Percentiles rank a stretch among this genome's conserved stretches.
Evolutionary conservation across 2,888 invertebrate genomes (phyloP).

Genomic region (Aelia acuminata): DNA sequence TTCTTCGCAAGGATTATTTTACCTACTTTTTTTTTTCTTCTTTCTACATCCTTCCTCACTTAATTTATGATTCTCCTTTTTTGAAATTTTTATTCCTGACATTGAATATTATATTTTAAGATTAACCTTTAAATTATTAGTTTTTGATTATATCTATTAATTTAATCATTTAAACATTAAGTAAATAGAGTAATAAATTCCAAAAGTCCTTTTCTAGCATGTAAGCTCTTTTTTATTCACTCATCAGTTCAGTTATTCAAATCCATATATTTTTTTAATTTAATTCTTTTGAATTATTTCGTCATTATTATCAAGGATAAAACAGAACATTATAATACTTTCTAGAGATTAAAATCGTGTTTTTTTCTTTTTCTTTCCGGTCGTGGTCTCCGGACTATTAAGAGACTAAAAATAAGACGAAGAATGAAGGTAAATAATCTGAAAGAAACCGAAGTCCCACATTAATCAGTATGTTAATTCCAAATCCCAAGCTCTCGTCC

Average conservation of each 20-base stretch:
- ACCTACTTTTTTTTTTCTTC: no score
- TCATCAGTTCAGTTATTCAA: neutral
- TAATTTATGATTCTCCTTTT: no score
- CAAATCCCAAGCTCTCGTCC: conserved; percentile 5
- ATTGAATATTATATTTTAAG: no score
- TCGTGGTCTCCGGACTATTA: neutral
- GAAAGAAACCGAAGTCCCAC: neutral
- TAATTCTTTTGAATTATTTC: neutral
- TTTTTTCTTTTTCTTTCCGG: neutral
- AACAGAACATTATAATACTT: neutral
- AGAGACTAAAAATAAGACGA: neutral
- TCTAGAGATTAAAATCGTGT: neutral
- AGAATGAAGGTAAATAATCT: neutral
- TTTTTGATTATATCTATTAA: no score
- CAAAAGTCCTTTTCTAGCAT: neutral
- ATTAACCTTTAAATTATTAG: no score
- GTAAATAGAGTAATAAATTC: no score
- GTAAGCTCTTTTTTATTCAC: neutral
- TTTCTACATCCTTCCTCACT: no score
- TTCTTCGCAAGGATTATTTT: neutral
- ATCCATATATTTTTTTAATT: neutral
- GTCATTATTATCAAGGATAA: neutral
- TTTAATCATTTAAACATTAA: no score
- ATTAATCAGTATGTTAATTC: conserved; percentile 55
- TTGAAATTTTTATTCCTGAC: no score